Base-by-base conservation (phyloP, 2,888 invertebrate species). In the Epiblema foenella region DNA sequence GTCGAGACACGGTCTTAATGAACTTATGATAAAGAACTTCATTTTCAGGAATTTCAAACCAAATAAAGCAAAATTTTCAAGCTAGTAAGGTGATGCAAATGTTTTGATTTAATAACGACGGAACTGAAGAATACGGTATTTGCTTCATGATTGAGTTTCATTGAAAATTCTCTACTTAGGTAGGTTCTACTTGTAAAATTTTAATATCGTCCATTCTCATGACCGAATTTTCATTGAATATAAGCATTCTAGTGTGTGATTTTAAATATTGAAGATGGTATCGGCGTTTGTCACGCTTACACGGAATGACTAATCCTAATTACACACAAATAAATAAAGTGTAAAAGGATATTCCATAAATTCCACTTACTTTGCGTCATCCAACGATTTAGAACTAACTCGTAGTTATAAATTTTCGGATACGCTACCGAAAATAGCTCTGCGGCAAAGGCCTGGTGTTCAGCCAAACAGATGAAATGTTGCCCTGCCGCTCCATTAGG, bases 391-490 rank as follows among this genome's bases (percentile, higher is more conserved):
- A 90, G 91, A 90, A 90, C 88, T 90, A 89, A 89, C 88, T 85
- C 87, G 79, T 83, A 85, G 92, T 85, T 91, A 91, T 91, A 91
- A 90, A 91, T 91, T 91, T 89, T 84, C 86, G 84, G 87, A 87
- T 88, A 87, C 86, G 86, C 86, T 86, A 85, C 86, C 83, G 90
- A 90, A 91, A 91, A 92, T 90, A 90, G 89, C 88, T 86, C 83
- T 89, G 89, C 84, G 88, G 89, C 81, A 77, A 83, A 81, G 79
- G 84, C 78, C 89, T 90, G 90, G 89, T 89, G 86, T 85, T 84
- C 85, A 88, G 90, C 90, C 92, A 91, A 92, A 91, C 89, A 91
- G 89, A 92, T 91, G 91, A 92, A 90, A 91, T 91, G 92, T 91
- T 83, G 87, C 87, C 84, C 79, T 78, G 85, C 84, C 87, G 91